phyloP scores from a whole-genome alignment of 2,888 invertebrate species.

The Drosophila lutescens region DNA sequence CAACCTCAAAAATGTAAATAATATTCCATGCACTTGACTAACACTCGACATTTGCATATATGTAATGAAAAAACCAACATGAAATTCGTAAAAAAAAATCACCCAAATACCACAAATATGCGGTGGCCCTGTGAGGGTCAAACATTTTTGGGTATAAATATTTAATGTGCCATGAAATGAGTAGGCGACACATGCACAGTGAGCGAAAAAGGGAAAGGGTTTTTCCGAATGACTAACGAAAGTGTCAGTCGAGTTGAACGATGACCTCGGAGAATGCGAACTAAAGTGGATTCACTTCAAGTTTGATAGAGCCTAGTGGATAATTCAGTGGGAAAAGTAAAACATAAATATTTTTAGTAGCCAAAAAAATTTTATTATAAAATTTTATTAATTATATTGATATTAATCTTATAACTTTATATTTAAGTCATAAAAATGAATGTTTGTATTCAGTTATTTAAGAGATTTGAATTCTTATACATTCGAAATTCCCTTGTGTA shows the following conservation, averaged over 20 bases:
- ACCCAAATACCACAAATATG: slow-evolving; percentile 40
- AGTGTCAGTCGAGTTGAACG: slow-evolving; percentile 30
- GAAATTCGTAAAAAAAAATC: slow-evolving; percentile 2
- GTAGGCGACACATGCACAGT: slow-evolving; percentile 1
- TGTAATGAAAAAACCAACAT: slow-evolving; percentile 14
- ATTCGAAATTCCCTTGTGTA: too few relatives aligned
- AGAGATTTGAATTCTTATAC: too few relatives aligned
- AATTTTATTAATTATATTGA: too few relatives aligned
- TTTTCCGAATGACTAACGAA: slow-evolving; percentile 32
- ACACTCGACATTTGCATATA: slow-evolving; percentile 47
- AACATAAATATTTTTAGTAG: too few relatives aligned
- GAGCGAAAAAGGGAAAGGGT: slow-evolving; percentile 4
- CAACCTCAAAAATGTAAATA: slow-evolving; percentile 39
- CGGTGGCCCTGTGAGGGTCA: slow-evolving; percentile 26
- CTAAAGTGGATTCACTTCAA: slow-evolving; percentile 3
- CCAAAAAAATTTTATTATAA: too few relatives aligned
- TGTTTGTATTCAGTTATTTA: too few relatives aligned
- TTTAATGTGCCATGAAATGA: slow-evolving; percentile 45
- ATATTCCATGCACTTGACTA: slow-evolving; percentile 53
- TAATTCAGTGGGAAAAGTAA: not conserved
- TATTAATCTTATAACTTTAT: too few relatives aligned
- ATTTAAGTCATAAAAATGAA: too few relatives aligned
- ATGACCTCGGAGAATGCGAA: slow-evolving; percentile 6
- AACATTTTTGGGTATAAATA: slow-evolving; percentile 45
- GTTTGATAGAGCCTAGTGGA: not conserved